Evolutionary conservation across 1,140 invertebrate genomes (phyloP), one percentile per base, ranked within the genome.

Genomic region (Heliothis subflexa): DNA sequence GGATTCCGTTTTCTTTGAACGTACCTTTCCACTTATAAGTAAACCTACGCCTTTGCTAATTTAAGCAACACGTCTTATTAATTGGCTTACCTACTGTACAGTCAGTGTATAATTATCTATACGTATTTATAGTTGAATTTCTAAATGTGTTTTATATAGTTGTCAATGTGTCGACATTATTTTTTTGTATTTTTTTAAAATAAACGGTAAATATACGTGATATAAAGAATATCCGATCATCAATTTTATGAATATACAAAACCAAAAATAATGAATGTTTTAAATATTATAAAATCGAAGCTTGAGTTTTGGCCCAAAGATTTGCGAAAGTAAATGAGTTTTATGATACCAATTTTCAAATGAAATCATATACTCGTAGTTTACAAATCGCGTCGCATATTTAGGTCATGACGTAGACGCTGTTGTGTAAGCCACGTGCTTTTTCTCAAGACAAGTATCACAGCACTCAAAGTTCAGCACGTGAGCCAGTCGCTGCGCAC

Each of bases 341-440:
- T 54, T n/a, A 7, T 54, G n/a, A 7, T 7, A 33, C 33, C 33
- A 33, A 33, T 33, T 33, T 33, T 33, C 3, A 50, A 50, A 16
- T 57, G 2, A 54, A 18, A 28, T 10, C 55, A 28, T 28, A 11
- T 47, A n/a, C n/a, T n/a, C n/a, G n/a, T n/a, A 21, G 21, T 70
- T 52, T 25, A 50, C 21, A 52, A 70, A 70, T 70, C 47, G 25
- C 1, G 11, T 52, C 18, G 47, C 64, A n/a, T 59, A 52, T 52
- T 70, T 28, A 70, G 66, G 66, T 52, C 66, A 40, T 45, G 45
- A 47, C 61, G 40, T 18, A 28, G 57, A 28, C 49, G 16, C 40
- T 11, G 62, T 66, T n/a, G 62, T 13, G 45, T 49, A 66, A 18
- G 12, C 18, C 62, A 70, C 66, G 47, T 70, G 66, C 18, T 70